Base-by-base conservation (phyloP, 37 sponge, comb jelly and placozoan species). In the Crambe crambe region DNA sequence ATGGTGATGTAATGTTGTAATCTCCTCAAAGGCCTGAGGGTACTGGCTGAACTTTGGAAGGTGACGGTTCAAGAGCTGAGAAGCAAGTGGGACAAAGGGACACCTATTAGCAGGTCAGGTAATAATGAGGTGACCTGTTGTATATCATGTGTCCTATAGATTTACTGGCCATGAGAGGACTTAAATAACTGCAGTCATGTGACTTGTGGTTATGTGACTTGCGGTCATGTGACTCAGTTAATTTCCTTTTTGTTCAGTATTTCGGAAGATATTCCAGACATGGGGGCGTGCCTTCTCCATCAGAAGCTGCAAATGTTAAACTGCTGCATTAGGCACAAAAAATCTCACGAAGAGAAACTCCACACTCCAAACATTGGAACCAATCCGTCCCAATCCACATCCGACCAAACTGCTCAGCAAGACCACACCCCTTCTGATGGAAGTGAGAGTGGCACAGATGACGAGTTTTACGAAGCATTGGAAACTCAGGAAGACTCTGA, bases 251-350 rank as follows among this genome's bases (percentile, higher is more conserved):
- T 15, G 51, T 47, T 27, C 56, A 89, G 90, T 42, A 56, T 92
- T 22, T 65, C 74, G 0, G 65, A 80, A 4, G 92, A 72, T 22
- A n/a, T 72, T 42, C 96, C 97, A 8, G 87, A 91, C 83, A 76
- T 91, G 70, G 38, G 56, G 18, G 71, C 54, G 58, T 89, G 92
- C 37, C 81, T 97, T 3, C 77, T 97, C 4, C 97, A 97, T 57
- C 97, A 97, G 74, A 94, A 94, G 56, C 80, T 97, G n/a, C 95
- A 94, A 85, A 97, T 97, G 97, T 91, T 97, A 34, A 91, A 97
- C 74, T 88, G 91, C 36, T 97, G 95, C 69, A 94, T 97, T 3
- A 64, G 40, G 65, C 90, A 91, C 69, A 91, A 89, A 75, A 43
- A 76, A 3, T 20, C 10, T 3, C 66, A 79, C 38, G 41, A 47